phyloP scores from a whole-genome alignment of 2,113 vertebrate genomes.

The Falco punctatus region DNA sequence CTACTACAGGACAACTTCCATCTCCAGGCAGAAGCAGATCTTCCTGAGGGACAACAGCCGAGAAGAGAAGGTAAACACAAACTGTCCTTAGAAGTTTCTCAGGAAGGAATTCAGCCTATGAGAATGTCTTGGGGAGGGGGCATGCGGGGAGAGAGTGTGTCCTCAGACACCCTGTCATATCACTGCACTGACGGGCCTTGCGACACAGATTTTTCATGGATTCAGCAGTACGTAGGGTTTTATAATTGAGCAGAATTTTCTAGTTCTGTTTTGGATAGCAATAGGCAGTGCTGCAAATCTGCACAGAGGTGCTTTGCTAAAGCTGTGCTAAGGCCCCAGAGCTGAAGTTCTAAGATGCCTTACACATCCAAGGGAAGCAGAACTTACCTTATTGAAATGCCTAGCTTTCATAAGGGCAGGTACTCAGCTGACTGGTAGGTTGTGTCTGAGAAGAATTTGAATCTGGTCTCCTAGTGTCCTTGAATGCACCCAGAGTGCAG shows the following conservation, averaged over 20 bases:
- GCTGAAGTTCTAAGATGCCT: background rate
- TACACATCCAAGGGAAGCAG: background rate
- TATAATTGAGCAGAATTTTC: background rate
- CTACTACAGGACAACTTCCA: constrained; percentile 87
- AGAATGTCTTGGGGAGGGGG: background rate
- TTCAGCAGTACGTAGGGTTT: background rate
- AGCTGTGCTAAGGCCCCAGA: background rate
- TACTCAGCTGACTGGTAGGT: background rate
- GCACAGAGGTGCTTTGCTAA: background rate
- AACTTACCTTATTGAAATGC: background rate
- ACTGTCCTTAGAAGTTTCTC: background rate
- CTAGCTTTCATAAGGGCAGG: background rate
- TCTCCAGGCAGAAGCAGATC: constrained; percentile 92
- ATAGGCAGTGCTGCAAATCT: background rate
- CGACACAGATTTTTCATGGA: background rate
- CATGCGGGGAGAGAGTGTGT: background rate
- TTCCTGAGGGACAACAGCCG: constrained; percentile 80
- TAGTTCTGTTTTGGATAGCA: background rate
- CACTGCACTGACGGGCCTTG: background rate
- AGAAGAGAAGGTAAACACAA: constrained; percentile 74
- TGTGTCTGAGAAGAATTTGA: background rate
- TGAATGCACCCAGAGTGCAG: background rate
- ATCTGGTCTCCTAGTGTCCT: background rate
- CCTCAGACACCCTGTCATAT: background rate
- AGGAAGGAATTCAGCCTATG: background rate